Conservation (phyloP, 2,797 vertebrate species). For the Chrosomus eos region DNA sequence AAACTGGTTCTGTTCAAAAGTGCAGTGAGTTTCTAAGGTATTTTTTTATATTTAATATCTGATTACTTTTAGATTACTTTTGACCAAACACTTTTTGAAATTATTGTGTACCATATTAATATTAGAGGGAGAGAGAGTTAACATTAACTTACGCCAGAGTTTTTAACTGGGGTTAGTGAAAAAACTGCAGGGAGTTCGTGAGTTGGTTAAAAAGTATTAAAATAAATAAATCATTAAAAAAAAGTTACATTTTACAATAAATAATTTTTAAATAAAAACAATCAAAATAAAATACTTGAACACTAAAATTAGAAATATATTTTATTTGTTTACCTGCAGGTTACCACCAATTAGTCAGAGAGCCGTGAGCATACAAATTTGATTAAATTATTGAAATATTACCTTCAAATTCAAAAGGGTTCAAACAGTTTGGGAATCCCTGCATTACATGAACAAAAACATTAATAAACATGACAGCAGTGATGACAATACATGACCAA, state of each 20-base stretch:
- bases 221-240: neutral
- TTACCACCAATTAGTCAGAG: neutral
- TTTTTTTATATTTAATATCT: neutral
- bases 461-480: neutral
- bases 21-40: neutral
- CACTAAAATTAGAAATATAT: neutral
- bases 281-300: neutral
- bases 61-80: neutral
- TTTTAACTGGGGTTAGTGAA: neutral
- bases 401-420: neutral
- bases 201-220: neutral
- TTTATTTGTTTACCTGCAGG: neutral
- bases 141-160: too few species aligned
- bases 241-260: neutral
- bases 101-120: neutral
- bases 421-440: neutral
- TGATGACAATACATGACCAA: neutral
- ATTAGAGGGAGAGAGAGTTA: neutral
- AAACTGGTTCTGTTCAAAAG: constrained; percentile 43
- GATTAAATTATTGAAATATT: neutral
- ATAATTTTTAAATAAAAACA: neutral
- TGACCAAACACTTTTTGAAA: neutral
- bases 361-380: too few species aligned
- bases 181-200: neutral
- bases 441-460: neutral